phyloP scores from a whole-genome alignment of 1,140 invertebrate species.

The Heterodera carotae region DNA sequence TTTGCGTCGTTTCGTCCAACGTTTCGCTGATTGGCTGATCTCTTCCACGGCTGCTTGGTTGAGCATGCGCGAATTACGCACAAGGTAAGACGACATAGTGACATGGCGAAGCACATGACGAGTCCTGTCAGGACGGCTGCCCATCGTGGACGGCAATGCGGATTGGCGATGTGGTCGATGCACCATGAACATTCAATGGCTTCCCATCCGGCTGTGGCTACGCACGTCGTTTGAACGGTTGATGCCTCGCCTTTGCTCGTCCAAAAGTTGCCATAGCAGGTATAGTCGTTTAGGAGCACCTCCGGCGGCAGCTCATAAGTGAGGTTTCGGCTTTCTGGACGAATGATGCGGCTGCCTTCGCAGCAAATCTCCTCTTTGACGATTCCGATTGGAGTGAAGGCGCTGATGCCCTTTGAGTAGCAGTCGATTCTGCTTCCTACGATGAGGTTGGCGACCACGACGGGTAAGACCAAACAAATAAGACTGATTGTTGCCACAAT shows the following conservation, averaged over 20 bases:
- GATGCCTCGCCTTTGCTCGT: not conserved
- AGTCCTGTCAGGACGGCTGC: not conserved
- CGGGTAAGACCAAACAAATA: not conserved
- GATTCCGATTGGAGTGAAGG: not conserved
- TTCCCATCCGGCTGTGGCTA: not conserved
- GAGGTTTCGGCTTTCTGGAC: not conserved
- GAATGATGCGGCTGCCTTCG: not conserved
- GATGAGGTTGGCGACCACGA: not conserved
- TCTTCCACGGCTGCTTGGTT: not conserved
- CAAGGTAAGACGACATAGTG: not conserved
- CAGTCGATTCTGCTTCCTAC: not conserved
- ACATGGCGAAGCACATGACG: not conserved
- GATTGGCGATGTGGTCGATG: not conserved
- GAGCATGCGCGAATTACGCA: not conserved
- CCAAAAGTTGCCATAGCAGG: not conserved
- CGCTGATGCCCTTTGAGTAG: not conserved
- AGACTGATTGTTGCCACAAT: not conserved
- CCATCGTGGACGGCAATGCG: not conserved
- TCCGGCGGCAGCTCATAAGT: not conserved
- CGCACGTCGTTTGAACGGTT: not conserved
- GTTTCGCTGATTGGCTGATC: not conserved
- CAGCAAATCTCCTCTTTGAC: slow-evolving; percentile 16
- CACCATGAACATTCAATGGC: not conserved
- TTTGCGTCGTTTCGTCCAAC: no score
- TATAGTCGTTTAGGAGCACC: not conserved